Base-by-base conservation (phyloP, 2,113 vertebrate species). In the Girardinichthys multiradiatus region DNA sequence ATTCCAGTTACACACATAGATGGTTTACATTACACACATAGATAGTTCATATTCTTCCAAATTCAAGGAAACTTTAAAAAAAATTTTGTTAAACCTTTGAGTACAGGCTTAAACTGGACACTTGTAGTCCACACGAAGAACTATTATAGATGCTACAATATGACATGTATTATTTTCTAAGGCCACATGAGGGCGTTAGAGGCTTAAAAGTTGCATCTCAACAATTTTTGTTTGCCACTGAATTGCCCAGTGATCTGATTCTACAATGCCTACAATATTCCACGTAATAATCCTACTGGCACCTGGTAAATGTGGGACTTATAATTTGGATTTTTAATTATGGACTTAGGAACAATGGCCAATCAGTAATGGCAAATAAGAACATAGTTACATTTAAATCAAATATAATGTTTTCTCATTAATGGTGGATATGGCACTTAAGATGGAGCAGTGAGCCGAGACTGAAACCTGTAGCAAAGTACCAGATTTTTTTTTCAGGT, bases 131-230 rank as follows among this genome's bases (percentile, higher is more conserved):
- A 51, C 21, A 48, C 5, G 17, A 48, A 48, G 19, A 48, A 48
- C 1, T 24, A 15, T 24, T 51, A 51, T 51, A 51, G 45, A 24
- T 33, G 31, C 3, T 33, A 33, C 6, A 6, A 4, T 33, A 19
- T 45, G 15, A 1, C 12, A 12, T 21, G 72, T 45, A 0, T 64
- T 83, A 70, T 77, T 66, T 15, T 12, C 4, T 59, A 1, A 26
- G 24, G 26, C 87, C 90, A 86, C 90, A 81, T 48, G 90, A 80
- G 78, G 90, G 88, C 77, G 17, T 29, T 35, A 87, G 62, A 91
- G 72, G 61, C 64, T 75, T 29, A 66, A 17, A 51, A 72, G 67
- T 84, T 26, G 27, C 31, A 61, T 42, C 19, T 65, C 2, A n/a
- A 3, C 61, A 2, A 26, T 2, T 11, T 9, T 17, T 3, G n/a